Conservation (phyloP, 2,888 invertebrate species). For the Caenorhabditis drosophilae region DNA sequence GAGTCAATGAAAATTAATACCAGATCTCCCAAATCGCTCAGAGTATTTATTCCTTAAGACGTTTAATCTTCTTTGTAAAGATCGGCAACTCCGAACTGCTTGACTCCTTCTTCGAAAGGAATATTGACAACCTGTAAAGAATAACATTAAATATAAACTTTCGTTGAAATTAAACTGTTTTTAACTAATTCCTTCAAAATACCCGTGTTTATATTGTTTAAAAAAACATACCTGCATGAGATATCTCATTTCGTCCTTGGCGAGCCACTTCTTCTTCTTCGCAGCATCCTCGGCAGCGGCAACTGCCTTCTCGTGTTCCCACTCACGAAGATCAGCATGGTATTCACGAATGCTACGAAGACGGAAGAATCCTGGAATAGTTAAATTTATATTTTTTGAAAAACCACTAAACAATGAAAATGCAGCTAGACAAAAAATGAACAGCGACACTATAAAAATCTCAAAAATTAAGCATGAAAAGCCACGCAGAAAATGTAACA, state of each 20-base stretch:
- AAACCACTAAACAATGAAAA: no score
- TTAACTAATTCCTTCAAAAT: conserved; percentile 2
- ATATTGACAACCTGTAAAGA: conserved; percentile 61
- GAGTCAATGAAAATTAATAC: background rate
- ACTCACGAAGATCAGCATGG: conserved; percentile 68
- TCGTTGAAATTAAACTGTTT: background rate
- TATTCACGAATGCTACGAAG: conserved; percentile 62
- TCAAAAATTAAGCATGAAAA: no score
- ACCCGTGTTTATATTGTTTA: no score
- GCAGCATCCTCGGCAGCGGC: conserved; percentile 61
- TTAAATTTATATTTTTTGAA: background rate
- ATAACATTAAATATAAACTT: background rate
- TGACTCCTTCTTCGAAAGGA: conserved; percentile 67
- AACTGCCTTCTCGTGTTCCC: conserved; percentile 67
- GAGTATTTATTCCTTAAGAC: conserved; percentile 8
- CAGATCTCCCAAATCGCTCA: conserved; percentile 14
- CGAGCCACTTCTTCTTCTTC: conserved; percentile 67
- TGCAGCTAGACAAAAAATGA: no score
- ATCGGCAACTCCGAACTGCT: conserved; percentile 66
- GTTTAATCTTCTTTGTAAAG: conserved; percentile 65
- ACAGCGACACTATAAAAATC: no score
- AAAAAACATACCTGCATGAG: conserved; percentile 59
- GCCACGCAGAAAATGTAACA: no score
- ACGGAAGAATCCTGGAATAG: conserved; percentile 51
- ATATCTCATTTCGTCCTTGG: conserved; percentile 67